Conservation (phyloP, 2,113 vertebrate genomes). For the Pluvianellus socialis region DNA sequence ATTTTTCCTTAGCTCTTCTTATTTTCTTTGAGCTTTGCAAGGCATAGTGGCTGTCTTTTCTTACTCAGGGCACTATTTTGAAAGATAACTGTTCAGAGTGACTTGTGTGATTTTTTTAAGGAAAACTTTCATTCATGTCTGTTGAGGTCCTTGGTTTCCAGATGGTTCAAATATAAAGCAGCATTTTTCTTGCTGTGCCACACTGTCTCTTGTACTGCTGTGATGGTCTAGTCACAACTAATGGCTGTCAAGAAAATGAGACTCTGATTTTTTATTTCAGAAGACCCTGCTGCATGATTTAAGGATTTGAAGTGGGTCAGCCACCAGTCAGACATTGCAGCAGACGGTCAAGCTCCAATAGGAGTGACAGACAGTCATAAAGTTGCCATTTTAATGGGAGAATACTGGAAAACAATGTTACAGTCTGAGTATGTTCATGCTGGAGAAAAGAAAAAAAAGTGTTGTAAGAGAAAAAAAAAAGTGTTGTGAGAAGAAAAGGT, state of each 20-base stretch:
- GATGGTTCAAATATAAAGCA: constrained; percentile 19
- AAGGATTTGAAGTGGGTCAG: not conserved
- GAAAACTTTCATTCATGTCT: not conserved
- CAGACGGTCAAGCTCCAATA: not conserved
- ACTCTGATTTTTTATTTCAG: not conserved
- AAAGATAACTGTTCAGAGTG: not conserved
- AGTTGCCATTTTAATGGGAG: not conserved
- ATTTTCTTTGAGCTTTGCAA: not conserved
- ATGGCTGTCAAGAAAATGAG: not conserved
- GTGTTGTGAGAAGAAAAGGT: no score
- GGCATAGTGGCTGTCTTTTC: not conserved
- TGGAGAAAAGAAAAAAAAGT: not conserved
- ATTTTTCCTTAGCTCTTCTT: not conserved
- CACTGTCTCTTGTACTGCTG: not conserved
- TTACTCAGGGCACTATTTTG: not conserved
- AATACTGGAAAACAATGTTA: not conserved
- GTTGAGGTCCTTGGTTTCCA: not conserved
- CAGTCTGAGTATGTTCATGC: not conserved
- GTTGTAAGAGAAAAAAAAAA: not conserved
- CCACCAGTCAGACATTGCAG: not conserved
- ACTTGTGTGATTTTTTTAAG: not conserved
- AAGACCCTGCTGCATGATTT: not conserved
- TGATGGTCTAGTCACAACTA: not conserved
- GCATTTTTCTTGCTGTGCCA: not conserved
- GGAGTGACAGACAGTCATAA: not conserved